Evolutionary conservation across 2,113 vertebrate genomes (phyloP).

Genomic region (Eurypyga helias): DNA sequence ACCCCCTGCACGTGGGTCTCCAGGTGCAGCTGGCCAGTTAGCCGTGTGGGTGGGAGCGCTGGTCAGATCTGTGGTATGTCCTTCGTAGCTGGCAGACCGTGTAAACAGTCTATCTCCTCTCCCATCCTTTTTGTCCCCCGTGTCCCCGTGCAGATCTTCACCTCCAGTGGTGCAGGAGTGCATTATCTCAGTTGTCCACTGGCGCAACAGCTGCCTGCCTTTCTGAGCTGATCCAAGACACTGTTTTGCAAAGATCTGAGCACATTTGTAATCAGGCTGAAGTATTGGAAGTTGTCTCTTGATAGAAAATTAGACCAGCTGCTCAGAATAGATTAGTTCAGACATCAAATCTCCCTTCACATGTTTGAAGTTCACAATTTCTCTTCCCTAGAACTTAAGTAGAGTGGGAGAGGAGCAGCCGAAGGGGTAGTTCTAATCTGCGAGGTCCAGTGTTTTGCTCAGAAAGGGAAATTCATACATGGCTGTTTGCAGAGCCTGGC

Average conservation of each 20-base stretch:
- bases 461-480: not conserved
- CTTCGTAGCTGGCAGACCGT: not conserved
- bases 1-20: not conserved
- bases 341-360: constrained; percentile 2
- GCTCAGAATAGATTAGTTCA: constrained; percentile 35
- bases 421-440: not conserved
- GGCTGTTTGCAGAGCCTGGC: not conserved
- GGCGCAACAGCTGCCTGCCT: not conserved
- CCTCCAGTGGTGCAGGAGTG: not conserved
- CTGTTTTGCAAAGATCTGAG: not conserved
- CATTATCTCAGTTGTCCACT: not conserved
- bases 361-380: not conserved
- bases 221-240: not conserved
- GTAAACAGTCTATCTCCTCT: not conserved
- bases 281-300: not conserved
- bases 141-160: not conserved
- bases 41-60: not conserved
- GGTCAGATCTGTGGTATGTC: not conserved
- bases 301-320: constrained; percentile 13
- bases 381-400: not conserved
- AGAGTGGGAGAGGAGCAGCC: not conserved
- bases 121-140: not conserved
- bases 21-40: not conserved
- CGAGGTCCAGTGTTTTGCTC: not conserved
- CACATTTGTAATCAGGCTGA: not conserved